Evolutionary conservation across 2,113 vertebrate genomes (phyloP).

Genomic region (Donacobius atricapilla): DNA sequence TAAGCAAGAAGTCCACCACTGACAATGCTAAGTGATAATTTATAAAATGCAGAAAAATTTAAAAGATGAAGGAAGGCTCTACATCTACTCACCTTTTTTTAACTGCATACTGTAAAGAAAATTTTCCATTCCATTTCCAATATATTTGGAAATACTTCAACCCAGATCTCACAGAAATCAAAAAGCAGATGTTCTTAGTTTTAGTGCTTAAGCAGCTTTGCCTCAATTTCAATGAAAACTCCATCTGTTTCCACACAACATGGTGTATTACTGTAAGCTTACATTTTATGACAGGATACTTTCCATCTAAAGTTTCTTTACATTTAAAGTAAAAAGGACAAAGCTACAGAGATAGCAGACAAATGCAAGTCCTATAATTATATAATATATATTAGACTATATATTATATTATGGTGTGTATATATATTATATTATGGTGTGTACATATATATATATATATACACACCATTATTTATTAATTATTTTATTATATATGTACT

Average conservation of each 20-base stretch:
- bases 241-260: slow-evolving; percentile 18
- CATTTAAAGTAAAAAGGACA: neutral
- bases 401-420: neutral
- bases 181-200: slow-evolving; percentile 46
- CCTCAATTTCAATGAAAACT: slow-evolving; percentile 37
- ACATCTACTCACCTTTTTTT: neutral
- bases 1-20: neutral
- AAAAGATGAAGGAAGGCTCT: neutral
- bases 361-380: neutral
- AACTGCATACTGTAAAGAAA: neutral
- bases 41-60: neutral
- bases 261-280: neutral
- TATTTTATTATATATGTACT: neutral
- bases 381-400: neutral
- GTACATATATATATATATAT: fast-evolving
- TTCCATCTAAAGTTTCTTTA: slow-evolving; percentile 6
- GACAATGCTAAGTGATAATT: neutral
- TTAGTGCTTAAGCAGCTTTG: neutral
- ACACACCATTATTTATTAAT: neutral
- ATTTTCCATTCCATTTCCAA: neutral
- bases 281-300: slow-evolving; percentile 21
- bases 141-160: slow-evolving; percentile 33
- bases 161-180: neutral
- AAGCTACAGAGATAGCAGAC: neutral
- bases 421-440: neutral